Conservation (phyloP, 2,113 vertebrate species). For the Saguinus imperator region DNA sequence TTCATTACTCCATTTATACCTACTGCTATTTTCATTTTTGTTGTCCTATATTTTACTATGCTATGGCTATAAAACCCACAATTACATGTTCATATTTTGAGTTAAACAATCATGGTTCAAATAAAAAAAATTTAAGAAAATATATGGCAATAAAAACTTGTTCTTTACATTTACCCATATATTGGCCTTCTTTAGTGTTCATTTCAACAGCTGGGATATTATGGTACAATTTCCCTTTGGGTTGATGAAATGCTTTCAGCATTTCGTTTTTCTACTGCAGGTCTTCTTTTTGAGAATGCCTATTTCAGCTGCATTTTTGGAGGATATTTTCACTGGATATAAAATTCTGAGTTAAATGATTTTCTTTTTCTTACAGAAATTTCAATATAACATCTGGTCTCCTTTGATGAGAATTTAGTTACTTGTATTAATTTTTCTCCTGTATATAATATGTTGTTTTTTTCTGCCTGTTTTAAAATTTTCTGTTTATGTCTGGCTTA, state of each 20-base stretch:
- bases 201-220: neutral
- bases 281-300: neutral
- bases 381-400: conserved; percentile 8
- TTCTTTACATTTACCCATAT: neutral
- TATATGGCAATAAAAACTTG: neutral
- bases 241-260: neutral
- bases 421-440: neutral
- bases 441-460: neutral
- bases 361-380: neutral
- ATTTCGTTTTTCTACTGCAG: neutral
- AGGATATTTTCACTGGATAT: neutral
- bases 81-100: neutral
- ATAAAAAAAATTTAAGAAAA: conserved; percentile 17
- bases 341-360: neutral
- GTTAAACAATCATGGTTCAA: neutral
- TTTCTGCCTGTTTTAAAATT: neutral
- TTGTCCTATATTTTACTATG: neutral
- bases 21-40: neutral
- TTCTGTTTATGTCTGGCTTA: conserved; percentile 20
- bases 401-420: conserved; percentile 13
- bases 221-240: neutral
- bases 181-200: neutral
- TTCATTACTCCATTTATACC: neutral
- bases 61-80: neutral
- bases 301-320: conserved; percentile 3